Evolutionary conservation across 92 coral and sea anemone genomes (phyloP).

Genomic region (Zoanthus sociatus): DNA sequence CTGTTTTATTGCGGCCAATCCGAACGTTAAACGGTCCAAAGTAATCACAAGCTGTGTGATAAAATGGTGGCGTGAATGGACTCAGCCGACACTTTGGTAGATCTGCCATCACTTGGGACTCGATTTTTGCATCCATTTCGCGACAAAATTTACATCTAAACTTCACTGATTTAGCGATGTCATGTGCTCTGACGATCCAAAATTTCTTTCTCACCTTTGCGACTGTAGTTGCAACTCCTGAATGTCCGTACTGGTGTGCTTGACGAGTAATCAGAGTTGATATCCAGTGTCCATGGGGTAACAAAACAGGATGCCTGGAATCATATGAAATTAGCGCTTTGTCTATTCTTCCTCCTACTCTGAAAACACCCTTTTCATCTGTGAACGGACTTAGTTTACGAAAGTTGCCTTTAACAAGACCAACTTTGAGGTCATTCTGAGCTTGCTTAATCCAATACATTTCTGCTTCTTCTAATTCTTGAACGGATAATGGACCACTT

Average conservation of each 20-base stretch:
- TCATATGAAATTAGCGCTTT: conserved; percentile 19
- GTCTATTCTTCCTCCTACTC: conserved; percentile 16
- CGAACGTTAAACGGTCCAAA: conserved; percentile 51
- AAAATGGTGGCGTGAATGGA: not conserved
- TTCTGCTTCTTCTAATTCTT: conserved; percentile 14
- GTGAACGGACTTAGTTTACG: conserved; percentile 27
- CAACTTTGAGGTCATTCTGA: conserved; percentile 26
- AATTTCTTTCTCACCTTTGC: conserved; percentile 7
- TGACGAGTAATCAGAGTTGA: not conserved
- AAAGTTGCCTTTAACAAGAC: conserved; percentile 14
- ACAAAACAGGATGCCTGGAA: conserved; percentile 25
- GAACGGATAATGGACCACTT: not conserved
- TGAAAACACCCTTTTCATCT: conserved; percentile 41
- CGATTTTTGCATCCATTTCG: conserved; percentile 39
- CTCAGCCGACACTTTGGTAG: conserved; percentile 7
- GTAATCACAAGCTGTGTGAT: conserved; percentile 26
- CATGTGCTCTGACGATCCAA: conserved; percentile 55
- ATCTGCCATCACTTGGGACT: too few relatives aligned
- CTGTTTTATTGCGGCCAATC: conserved; percentile 29
- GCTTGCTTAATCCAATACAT: not conserved
- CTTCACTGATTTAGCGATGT: conserved; percentile 57
- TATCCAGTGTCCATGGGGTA: not conserved
- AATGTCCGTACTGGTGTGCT: conserved; percentile 18
- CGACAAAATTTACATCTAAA: conserved; percentile 51
- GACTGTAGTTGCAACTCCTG: conserved; percentile 16